Conservation (phyloP, 1,140 invertebrate genomes). For the Zaprionus inermis region DNA sequence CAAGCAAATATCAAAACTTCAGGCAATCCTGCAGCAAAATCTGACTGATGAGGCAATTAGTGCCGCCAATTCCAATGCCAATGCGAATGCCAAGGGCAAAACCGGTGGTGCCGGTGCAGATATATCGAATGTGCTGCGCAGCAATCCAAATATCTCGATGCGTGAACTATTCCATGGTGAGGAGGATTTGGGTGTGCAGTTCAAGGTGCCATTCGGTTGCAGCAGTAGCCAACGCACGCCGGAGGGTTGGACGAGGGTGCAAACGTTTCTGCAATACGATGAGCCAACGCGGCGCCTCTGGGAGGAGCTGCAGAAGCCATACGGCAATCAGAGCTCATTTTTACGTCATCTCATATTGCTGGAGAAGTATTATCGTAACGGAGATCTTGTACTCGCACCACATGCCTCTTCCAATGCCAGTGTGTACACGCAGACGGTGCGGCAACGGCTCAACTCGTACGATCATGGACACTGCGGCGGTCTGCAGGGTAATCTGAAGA, state of each 20-base stretch:
- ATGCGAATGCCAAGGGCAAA: slow-evolving; percentile 13
- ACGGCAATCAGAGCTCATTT: slow-evolving; percentile 93
- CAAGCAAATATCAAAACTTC: slow-evolving; percentile 75
- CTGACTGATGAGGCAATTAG: slow-evolving; percentile 24
- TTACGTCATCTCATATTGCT: slow-evolving; percentile 91
- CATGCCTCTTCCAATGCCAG: slow-evolving; percentile 89
- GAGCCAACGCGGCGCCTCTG: slow-evolving; percentile 91
- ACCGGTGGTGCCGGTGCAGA: slow-evolving; percentile 46
- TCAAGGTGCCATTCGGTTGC: slow-evolving; percentile 84
- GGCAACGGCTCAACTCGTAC: slow-evolving; percentile 90
- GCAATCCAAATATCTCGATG: slow-evolving; percentile 92
- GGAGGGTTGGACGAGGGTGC: slow-evolving; percentile 92
- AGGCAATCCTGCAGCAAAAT: slow-evolving; percentile 78
- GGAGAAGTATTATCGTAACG: slow-evolving; percentile 92
- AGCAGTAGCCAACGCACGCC: slow-evolving; percentile 86
- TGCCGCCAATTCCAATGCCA: slow-evolving; percentile 1
- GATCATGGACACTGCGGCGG: slow-evolving; percentile 85
- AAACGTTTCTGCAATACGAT: slow-evolving; percentile 91
- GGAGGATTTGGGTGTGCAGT: slow-evolving; percentile 91
- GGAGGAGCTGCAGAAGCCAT: slow-evolving; percentile 92
- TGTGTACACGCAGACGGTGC: slow-evolving; percentile 91
- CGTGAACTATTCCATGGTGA: slow-evolving; percentile 91
- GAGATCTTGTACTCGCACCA: slow-evolving; percentile 89
- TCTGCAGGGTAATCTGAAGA: slow-evolving; percentile 15
- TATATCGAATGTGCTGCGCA: slow-evolving; percentile 86